A percentile compares a stretch with the other conserved stretches of the same genome.
Evolutionary conservation across 2,888 invertebrate species (phyloP).

Genomic region (Oscheius sp.): DNA sequence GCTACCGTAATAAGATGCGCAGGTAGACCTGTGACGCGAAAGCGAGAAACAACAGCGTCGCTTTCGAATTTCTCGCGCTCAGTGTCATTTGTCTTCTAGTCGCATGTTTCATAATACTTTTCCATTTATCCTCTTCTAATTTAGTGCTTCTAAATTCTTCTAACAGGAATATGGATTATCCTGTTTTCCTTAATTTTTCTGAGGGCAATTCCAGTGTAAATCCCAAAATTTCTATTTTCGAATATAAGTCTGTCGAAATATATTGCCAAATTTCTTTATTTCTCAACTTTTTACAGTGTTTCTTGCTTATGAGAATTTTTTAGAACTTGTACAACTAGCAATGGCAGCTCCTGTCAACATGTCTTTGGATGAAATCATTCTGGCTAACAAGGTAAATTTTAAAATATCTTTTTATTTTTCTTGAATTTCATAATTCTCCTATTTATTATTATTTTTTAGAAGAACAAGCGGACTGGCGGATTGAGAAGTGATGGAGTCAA

Average conservation of each 20-base stretch:
- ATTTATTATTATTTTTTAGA: slow-evolving; percentile 9
- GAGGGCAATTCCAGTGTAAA: neutral
- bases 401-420: neutral
- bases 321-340: neutral
- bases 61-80: slow-evolving; percentile 8
- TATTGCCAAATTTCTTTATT: neutral
- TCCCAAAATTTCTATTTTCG: neutral
- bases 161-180: neutral
- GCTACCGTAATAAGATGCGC: slow-evolving; percentile 28
- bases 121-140: neutral
- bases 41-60: slow-evolving; percentile 4
- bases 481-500: slow-evolving; percentile 10
- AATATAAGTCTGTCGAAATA: neutral
- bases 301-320: neutral
- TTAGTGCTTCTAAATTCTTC: neutral
- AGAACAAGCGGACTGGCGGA: slow-evolving; percentile 5
- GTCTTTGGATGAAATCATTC: slow-evolving; percentile 38
- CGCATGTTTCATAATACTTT: neutral
- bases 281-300: neutral
- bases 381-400: slow-evolving; percentile 24
- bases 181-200: neutral
- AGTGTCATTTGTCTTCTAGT: neutral
- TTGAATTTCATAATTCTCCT: too few species aligned
- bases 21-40: slow-evolving; percentile 15
- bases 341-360: slow-evolving; percentile 25